Conservation (phyloP, 2,797 vertebrate species). For the Microctenopoma stevenorrisi region DNA sequence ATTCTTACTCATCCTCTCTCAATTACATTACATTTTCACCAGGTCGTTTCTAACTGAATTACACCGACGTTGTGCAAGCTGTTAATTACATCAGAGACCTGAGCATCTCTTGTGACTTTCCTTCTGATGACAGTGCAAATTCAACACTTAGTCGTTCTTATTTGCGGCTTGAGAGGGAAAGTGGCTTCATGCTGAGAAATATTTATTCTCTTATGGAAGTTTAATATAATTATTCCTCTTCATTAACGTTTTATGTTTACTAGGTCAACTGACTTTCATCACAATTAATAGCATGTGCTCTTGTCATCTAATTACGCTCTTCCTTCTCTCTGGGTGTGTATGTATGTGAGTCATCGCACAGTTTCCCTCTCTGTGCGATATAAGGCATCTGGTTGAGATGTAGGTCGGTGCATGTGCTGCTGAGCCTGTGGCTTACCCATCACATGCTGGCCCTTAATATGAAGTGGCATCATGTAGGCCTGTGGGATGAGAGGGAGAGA, state of each 20-base stretch:
- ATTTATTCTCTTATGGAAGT: slow-evolving; percentile 10
- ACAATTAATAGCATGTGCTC: slow-evolving; percentile 9
- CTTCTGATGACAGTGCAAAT: slow-evolving; percentile 11
- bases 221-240: slow-evolving; percentile 30
- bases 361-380: slow-evolving; percentile 2
- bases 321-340: slow-evolving; percentile 13
- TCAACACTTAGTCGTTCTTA: neutral
- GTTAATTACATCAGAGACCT: slow-evolving; percentile 52
- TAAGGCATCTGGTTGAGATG: slow-evolving; percentile 43
- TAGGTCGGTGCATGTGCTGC: slow-evolving; percentile 57
- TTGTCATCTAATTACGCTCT: slow-evolving; percentile 34
- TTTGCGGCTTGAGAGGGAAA: slow-evolving; percentile 3
- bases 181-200: slow-evolving; percentile 3
- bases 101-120: slow-evolving; percentile 39
- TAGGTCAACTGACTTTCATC: slow-evolving; percentile 49
- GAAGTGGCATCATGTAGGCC: slow-evolving; percentile 34
- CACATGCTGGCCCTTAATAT: slow-evolving; percentile 35
- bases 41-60: slow-evolving; percentile 53
- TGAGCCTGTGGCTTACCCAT: slow-evolving; percentile 25
- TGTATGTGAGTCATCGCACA: slow-evolving; percentile 45
- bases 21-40: slow-evolving; percentile 30
- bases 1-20: neutral
- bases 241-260: slow-evolving; percentile 35
- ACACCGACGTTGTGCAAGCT: slow-evolving; percentile 27
- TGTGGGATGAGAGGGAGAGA: slow-evolving; percentile 5